Base-by-base conservation (phyloP, 2,113 vertebrate species). In the Pongo abelii region DNA sequence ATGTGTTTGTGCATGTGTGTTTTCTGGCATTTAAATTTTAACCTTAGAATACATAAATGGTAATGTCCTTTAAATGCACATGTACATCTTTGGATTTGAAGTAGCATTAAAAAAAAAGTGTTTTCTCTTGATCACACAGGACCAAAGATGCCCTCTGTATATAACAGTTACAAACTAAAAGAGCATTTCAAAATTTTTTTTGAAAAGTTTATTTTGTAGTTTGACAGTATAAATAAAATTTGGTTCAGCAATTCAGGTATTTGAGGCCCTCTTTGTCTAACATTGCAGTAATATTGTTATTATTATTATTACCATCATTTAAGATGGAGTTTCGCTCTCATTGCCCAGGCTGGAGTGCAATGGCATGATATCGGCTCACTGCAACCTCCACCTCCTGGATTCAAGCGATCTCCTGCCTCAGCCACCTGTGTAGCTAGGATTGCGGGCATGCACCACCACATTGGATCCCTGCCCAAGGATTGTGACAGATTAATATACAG, bases 1-100 rank as follows among this genome's bases (percentile, higher is more conserved):
- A 25, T 83, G 14, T 43, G 8, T 81, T 8, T 91, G 6, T 70
- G 30, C 87, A 10, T 83, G 18, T 50, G 6, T 77, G 12, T 94
- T 6, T 70, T 86, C 75, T 27, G 27, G 14, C 11, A 96, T 88
- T 97, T 91, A 12, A 93, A 72, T 84, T 84, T 81, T 97, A 94
- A 91, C 23, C 17, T 95, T 97, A 83, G 43, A 78, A 59, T 96
- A 92, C 50, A 83, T 78, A 89, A 30, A 79, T 86, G 52, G 16
- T 64, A 59, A 12, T 92, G 6, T 91, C 32, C 22, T 92, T 92
- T 80, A 88, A 72, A 74, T 92, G 52, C 9, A 40, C 14, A 55
- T 55, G 23, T 46, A 89, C 8, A 48, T 64, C 17, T 86, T 92
- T 96, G 38, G 12, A 80, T 72, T 80, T 97, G 48, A 46, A 94